phyloP scores from a whole-genome alignment of 2,888 invertebrate species.

The Timandra comae region DNA sequence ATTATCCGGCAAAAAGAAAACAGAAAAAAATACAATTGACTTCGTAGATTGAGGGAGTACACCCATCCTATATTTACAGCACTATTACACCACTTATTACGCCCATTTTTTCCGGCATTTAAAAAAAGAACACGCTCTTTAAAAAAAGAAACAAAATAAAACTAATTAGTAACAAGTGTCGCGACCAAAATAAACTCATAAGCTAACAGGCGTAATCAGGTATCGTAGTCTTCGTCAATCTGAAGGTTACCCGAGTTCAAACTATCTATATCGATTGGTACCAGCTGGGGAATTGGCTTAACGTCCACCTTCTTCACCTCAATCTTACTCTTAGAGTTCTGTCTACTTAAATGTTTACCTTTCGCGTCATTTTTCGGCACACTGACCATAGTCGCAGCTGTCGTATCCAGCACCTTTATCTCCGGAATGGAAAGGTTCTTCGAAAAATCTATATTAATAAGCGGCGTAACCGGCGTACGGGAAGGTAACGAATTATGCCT shows the following conservation, averaged over 20 bases:
- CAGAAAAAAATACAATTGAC: no score
- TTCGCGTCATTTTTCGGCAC: conserved; percentile 36
- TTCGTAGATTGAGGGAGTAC: no score
- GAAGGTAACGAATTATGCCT: conserved; percentile 21
- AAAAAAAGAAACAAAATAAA: conserved; percentile 21
- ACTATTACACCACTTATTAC: no score
- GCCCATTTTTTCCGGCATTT: no score
- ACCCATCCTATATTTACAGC: no score
- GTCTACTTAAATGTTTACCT: conserved; percentile 36
- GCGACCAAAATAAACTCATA: conserved; percentile 33
- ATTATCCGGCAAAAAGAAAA: no score
- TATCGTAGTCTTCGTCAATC: conserved; percentile 74
- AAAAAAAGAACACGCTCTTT: not conserved
- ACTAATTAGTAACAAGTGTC: conserved; percentile 29
- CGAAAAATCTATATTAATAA: conserved; percentile 64
- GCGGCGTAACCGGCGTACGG: conserved; percentile 45
- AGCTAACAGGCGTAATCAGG: conserved; percentile 60
- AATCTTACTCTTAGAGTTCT: conserved; percentile 46
- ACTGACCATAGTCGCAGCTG: conserved; percentile 34
- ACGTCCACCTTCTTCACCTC: conserved; percentile 46
- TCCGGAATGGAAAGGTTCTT: conserved; percentile 57
- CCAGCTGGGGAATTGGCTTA: conserved; percentile 22
- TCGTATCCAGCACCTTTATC: conserved; percentile 55
- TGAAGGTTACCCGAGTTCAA: conserved; percentile 63
- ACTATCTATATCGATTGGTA: conserved; percentile 46